Percentiles rank a stretch among this genome's conserved stretches.
phyloP scores from a whole-genome alignment of 2,888 invertebrate genomes.

The Amblyteles armatorius region DNA sequence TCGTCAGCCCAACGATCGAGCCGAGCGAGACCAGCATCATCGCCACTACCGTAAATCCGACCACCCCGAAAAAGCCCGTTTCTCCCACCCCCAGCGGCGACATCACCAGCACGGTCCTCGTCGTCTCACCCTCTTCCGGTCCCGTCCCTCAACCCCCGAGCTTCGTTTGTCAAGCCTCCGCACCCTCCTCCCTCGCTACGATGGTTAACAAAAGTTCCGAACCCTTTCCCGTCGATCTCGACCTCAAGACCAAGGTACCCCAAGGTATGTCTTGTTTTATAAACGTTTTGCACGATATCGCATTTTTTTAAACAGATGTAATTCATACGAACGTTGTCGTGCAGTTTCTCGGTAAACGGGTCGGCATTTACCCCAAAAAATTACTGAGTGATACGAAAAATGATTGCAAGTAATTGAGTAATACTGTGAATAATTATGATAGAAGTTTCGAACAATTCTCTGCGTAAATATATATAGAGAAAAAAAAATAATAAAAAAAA shows the following conservation, averaged over 20 bases:
- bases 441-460: too few relatives aligned
- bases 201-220: constrained; percentile 74
- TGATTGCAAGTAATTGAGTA: too few relatives aligned
- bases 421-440: too few relatives aligned
- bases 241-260: constrained; percentile 77
- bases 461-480: too few relatives aligned
- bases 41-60: constrained; percentile 65
- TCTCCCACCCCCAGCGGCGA: constrained; percentile 48
- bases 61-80: constrained; percentile 61
- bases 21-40: constrained; percentile 66
- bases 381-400: too few relatives aligned
- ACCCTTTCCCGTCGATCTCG: constrained; percentile 78
- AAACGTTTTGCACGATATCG: not conserved
- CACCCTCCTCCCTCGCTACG: constrained; percentile 63
- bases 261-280: constrained; percentile 57
- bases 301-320: not conserved
- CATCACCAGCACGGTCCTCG: constrained; percentile 56
- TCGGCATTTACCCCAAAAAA: not conserved
- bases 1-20: constrained; percentile 65
- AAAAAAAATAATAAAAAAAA: too few relatives aligned
- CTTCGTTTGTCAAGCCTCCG: constrained; percentile 74
- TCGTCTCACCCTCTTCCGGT: constrained; percentile 60
- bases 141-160: constrained; percentile 72
- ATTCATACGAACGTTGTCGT: not conserved
- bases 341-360: constrained; percentile 23